These are phyloP conservation scores for Melieria crassipennis DNA, from an alignment of 2,888 invertebrate genomes.

Conservation along the genomic window DNA sequence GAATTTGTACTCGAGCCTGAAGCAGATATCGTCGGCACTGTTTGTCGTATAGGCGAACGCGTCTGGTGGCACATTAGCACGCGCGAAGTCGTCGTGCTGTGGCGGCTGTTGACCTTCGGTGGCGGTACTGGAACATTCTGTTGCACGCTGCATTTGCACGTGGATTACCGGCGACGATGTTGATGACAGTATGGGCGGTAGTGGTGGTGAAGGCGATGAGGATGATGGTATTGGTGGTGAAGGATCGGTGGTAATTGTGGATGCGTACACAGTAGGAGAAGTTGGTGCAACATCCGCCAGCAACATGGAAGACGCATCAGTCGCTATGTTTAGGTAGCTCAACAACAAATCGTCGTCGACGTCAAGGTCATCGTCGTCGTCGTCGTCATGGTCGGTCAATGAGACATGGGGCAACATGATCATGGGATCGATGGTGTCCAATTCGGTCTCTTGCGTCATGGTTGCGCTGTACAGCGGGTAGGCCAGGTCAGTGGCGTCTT, in stretches of 20 bases:
- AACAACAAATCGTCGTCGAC: constrained; percentile 25
- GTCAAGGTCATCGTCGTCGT: constrained; percentile 36
- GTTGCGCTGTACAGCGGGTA: constrained; percentile 42
- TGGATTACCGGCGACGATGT: constrained; percentile 17
- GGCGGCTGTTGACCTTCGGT: constrained; percentile 42
- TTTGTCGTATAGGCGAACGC: background rate
- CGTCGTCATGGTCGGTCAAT: constrained; percentile 32
- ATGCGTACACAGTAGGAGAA: background rate
- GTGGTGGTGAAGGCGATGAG: constrained; percentile 31
- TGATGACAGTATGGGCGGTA: constrained; percentile 36
- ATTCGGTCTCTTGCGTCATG: constrained; percentile 35
- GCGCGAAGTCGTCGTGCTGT: constrained; percentile 29
- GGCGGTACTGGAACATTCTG: constrained; percentile 29
- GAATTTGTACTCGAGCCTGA: constrained; percentile 62
- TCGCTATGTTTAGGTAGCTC: constrained; percentile 10
- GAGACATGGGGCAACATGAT: constrained; percentile 34
- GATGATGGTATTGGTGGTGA: constrained; percentile 41
- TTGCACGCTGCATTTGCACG: constrained; percentile 20
- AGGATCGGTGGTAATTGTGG: constrained; percentile 39
- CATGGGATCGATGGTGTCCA: too few relatives aligned
- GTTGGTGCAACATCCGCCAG: background rate
- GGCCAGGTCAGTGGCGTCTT: constrained; percentile 49
- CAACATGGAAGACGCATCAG: constrained; percentile 1
- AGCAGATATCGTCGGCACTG: constrained; percentile 48
- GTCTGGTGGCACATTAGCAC: constrained; percentile 14